Conservation (phyloP, 2,888 invertebrate species). For the Erpobdella octoculata region DNA sequence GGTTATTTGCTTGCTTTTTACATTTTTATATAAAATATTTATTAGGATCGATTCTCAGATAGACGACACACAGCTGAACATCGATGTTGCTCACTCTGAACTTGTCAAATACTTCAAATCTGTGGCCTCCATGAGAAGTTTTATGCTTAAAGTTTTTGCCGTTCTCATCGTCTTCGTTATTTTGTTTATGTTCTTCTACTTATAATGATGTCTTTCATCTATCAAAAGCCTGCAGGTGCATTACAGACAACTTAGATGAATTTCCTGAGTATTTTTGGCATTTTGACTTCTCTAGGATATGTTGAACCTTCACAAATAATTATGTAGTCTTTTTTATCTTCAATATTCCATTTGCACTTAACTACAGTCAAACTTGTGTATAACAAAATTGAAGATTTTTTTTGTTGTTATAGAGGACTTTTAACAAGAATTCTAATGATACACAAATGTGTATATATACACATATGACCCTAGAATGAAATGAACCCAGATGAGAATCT, state of each 20-base stretch:
- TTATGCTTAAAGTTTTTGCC: constrained; percentile 26
- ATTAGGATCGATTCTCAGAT: constrained; percentile 25
- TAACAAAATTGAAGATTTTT: too few relatives aligned
- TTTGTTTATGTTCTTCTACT: constrained; percentile 13
- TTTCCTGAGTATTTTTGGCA: not conserved
- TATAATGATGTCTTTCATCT: too few relatives aligned
- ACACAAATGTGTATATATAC: too few relatives aligned
- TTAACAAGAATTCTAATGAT: too few relatives aligned
- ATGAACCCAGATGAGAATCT: too few relatives aligned
- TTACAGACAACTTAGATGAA: not conserved
- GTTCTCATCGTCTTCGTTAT: constrained; percentile 23
- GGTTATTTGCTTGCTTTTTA: not conserved
- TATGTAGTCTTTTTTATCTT: too few relatives aligned
- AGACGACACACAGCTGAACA: constrained; percentile 16
- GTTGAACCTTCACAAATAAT: not conserved
- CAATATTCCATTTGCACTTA: too few relatives aligned
- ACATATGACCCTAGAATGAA: too few relatives aligned
- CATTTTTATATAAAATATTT: not conserved
- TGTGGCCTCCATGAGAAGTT: constrained; percentile 10
- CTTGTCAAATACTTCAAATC: constrained; percentile 21
- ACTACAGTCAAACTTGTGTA: too few relatives aligned
- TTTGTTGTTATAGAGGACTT: too few relatives aligned
- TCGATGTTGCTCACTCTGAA: constrained; percentile 25
- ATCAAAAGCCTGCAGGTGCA: not conserved
- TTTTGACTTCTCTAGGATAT: not conserved